These are phyloP conservation scores for Hymenopus coronatus DNA, from an alignment of 2,888 invertebrate genomes.

Conservation along the genomic window DNA sequence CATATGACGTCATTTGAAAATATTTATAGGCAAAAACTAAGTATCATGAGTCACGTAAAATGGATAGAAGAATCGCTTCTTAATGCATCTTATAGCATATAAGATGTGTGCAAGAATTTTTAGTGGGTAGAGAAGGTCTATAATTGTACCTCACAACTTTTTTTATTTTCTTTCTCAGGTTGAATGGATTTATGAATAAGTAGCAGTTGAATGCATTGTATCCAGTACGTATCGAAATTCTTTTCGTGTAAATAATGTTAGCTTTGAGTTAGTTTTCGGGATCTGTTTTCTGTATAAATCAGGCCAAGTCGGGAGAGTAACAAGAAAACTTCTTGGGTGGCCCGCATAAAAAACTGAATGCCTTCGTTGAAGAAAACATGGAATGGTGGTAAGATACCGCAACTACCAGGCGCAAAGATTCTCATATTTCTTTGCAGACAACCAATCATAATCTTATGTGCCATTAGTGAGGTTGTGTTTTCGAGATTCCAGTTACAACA, in stretches of 20 bases:
- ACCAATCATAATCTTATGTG: too few relatives aligned
- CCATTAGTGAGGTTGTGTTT: too few relatives aligned
- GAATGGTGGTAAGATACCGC: neutral
- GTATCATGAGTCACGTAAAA: too few relatives aligned
- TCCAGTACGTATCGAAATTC: neutral
- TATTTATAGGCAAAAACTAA: too few relatives aligned
- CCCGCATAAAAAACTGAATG: neutral
- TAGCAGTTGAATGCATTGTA: neutral
- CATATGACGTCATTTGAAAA: too few relatives aligned
- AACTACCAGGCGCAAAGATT: neutral
- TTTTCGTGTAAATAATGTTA: neutral
- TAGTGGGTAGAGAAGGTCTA: too few relatives aligned
- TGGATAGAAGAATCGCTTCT: too few relatives aligned
- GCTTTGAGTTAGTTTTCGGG: neutral
- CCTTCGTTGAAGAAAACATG: neutral
- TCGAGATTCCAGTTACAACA: too few relatives aligned
- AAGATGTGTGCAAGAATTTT: too few relatives aligned
- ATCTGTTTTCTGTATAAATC: neutral
- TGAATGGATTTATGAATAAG: neutral
- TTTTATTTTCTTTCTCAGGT: neutral
- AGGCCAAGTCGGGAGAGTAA: neutral
- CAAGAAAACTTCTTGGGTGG: conserved; percentile 9
- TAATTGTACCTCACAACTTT: neutral
- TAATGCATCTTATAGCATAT: too few relatives aligned
- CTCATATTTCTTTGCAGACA: too few relatives aligned